Base-by-base conservation (phyloP, 2,113 vertebrate genomes). In the Suncus etruscus region DNA sequence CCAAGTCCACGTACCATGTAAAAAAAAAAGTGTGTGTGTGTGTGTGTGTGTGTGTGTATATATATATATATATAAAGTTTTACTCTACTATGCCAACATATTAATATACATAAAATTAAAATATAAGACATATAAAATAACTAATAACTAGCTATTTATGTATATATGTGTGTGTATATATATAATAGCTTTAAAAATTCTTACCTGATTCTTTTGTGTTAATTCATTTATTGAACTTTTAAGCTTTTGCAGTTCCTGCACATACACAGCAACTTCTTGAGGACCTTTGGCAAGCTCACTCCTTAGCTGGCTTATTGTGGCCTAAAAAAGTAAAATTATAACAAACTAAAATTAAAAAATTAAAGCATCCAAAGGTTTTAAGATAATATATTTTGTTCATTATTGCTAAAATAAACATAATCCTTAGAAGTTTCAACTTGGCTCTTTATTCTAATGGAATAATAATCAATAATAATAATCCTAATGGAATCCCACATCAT, bases 211-310 rank as follows among this genome's bases (percentile, higher is more conserved):
- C 95, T 98, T 98, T 91, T 99, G 98, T 96, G 98, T 98, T 89
- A 99, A 95, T 92, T 98, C 98, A 96, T 98, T 98, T 95, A 99
- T 76, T 89, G 97, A 98, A 94, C 96, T 98, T 97, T 98, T 98
- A 87, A 99, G 98, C 95, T 98, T 98, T 48, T 99, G 98, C 95
- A 99, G 97, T 96, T 99, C 98, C 90, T 99, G 98, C 1, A 98
- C 98, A 95, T 99, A 99, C 14, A 99, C 98, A 20, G 99, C 99
- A 94, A 98, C 98, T 91, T 99, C 99, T 95, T 99, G 99, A 47
- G 99, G 99, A 51, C 99, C 99, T 95, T 99, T 99, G 89, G 99
- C 98, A 96, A 99, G 98, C 96, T 99, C 99, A 75, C 97, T 98
- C 96, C 97, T 99, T 90, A 99, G 96, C 16, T 99, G 98, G 48